phyloP scores from a whole-genome alignment of 2,113 vertebrate genomes.

The Tinamus guttatus region DNA sequence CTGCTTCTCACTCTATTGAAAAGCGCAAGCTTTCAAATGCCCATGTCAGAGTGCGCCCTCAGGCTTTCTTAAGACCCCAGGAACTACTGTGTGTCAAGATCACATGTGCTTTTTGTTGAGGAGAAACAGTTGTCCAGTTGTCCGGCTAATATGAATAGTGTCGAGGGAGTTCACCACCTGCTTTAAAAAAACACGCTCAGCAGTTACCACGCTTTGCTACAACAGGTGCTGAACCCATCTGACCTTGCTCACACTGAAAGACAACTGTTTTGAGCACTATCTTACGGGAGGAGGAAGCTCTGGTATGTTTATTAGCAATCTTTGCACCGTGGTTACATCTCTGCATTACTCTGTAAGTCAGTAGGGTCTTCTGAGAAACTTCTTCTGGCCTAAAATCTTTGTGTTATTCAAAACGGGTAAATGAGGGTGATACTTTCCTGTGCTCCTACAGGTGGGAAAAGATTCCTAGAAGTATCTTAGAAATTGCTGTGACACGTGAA shows the following conservation, averaged over 20 bases:
- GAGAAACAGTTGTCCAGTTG: neutral
- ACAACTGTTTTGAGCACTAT: neutral
- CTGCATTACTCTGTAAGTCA: neutral
- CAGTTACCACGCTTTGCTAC: neutral
- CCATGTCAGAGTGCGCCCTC: neutral
- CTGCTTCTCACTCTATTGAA: neutral
- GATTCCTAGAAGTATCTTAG: neutral
- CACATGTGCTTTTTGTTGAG: neutral
- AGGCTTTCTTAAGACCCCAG: neutral
- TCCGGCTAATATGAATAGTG: neutral
- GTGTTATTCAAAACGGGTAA: neutral
- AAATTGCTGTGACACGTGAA: neutral
- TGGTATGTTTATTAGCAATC: neutral
- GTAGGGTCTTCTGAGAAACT: neutral
- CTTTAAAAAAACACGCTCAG: neutral
- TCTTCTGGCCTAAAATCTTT: neutral
- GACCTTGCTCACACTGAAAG: neutral
- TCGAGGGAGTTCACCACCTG: constrained; percentile 38
- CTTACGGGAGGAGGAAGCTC: neutral
- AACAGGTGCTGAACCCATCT: constrained; percentile 38
- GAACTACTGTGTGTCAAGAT: neutral
- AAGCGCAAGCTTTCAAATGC: neutral
- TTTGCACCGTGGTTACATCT: neutral
- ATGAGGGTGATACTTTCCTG: neutral
- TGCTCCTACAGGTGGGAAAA: neutral